A percentile compares a stretch with the other conserved stretches of the same genome.
phyloP scores from a whole-genome alignment of 2,888 invertebrate genomes.

The Tubulanus polymorphus region DNA sequence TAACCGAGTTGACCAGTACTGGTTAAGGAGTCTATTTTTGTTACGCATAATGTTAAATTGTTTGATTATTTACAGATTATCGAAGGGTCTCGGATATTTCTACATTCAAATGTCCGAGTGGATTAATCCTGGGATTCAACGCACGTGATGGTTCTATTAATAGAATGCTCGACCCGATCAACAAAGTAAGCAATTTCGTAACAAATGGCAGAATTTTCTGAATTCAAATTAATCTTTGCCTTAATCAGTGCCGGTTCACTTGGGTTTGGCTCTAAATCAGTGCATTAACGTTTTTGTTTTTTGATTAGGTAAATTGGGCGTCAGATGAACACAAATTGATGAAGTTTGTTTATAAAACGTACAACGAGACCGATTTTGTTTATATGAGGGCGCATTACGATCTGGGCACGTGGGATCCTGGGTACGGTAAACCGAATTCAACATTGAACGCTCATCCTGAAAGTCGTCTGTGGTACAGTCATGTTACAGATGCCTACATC shows the following conservation, averaged over 20 bases:
- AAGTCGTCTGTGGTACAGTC: conserved; percentile 30
- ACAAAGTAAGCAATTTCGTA: conserved; percentile 22
- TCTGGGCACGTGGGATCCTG: conserved; percentile 25
- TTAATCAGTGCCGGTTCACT: too few species aligned
- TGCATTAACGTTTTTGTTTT: too few species aligned
- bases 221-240: too few species aligned
- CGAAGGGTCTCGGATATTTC: too few species aligned
- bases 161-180: conserved; percentile 27
- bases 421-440: conserved; percentile 38
- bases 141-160: conserved; percentile 27
- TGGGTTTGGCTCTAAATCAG: too few species aligned
- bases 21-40: too few species aligned
- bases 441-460: conserved; percentile 35
- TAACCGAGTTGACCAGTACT: too few species aligned
- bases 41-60: too few species aligned
- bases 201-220: too few species aligned
- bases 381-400: conserved; percentile 32
- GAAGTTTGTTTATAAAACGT: conserved; percentile 34
- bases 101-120: too few species aligned
- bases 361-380: conserved; percentile 38
- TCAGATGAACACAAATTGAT: conserved; percentile 23
- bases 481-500: conserved; percentile 21
- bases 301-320: conserved; percentile 25
- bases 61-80: too few species aligned
- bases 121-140: too few species aligned